A percentile compares a stretch with the other conserved stretches of the same genome.
These are phyloP conservation scores for Eumaeus atala DNA, from an alignment of 1,140 invertebrate species.

Conservation along the genomic window DNA sequence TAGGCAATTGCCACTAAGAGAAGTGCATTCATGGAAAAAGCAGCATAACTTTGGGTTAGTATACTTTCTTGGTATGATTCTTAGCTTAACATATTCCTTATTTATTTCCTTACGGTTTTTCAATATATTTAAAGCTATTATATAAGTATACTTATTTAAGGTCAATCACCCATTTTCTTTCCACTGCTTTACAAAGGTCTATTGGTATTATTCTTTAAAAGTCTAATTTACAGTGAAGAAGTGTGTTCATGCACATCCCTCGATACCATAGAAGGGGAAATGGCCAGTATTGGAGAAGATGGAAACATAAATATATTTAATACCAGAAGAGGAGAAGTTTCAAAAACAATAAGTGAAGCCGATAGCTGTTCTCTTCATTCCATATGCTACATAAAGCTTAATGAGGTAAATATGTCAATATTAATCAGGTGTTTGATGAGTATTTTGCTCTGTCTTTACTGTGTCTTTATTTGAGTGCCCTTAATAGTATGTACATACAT, in stretches of 20 bases:
- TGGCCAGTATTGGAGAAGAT: conserved; percentile 88
- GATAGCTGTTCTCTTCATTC: conserved; percentile 88
- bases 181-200: background rate
- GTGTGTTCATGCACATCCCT: conserved; percentile 80
- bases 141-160: too few species aligned
- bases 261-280: conserved; percentile 81
- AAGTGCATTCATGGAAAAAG: conserved; percentile 68
- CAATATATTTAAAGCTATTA: too few species aligned
- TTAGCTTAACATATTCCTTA: background rate
- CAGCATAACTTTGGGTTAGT: conserved; percentile 79
- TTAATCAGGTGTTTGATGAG: too few species aligned
- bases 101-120: too few species aligned
- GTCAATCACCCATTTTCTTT: too few species aligned
- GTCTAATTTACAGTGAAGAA: conserved; percentile 34
- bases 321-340: conserved; percentile 76
- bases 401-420: conserved; percentile 73
- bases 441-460: too few species aligned
- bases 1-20: conserved; percentile 57
- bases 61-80: background rate
- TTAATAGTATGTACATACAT: too few species aligned
- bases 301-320: conserved; percentile 83
- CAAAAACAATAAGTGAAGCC: conserved; percentile 80
- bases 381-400: conserved; percentile 85
- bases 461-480: too few species aligned
- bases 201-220: conserved; percentile 1